Conservation (phyloP, 2,113 vertebrate species). For the Aleadryas rufinucha region DNA sequence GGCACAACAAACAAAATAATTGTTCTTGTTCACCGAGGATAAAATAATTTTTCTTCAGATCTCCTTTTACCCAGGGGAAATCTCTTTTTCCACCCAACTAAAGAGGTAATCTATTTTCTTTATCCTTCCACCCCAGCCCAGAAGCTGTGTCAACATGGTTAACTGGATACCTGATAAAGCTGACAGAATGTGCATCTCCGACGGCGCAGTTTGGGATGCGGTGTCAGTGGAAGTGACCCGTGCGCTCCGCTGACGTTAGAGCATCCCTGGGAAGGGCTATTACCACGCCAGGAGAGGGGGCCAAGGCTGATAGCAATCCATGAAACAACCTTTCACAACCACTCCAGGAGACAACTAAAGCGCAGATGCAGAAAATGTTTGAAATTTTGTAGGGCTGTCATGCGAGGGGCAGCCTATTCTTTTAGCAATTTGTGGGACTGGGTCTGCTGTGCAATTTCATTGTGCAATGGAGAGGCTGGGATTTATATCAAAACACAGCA, state of each 20-base stretch:
- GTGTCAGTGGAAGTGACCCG: conserved; percentile 25
- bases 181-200: background rate
- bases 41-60: conserved; percentile 36
- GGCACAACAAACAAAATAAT: conserved; percentile 47
- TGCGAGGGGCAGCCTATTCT: background rate
- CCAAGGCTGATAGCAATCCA: background rate
- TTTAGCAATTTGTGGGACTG: background rate
- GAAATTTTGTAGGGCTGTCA: background rate
- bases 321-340: background rate
- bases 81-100: conserved; percentile 48
- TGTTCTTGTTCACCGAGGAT: conserved; percentile 36
- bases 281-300: background rate
- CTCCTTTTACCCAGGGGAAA: conserved; percentile 43
- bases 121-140: conserved; percentile 7
- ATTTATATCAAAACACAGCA: background rate
- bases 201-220: background rate
- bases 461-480: background rate
- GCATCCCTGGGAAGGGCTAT: background rate
- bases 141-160: conserved; percentile 35
- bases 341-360: background rate
- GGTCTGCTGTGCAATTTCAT: background rate
- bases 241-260: background rate
- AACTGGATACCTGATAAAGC: conserved; percentile 41
- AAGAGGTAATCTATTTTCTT: conserved; percentile 49
- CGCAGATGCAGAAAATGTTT: accelerated